Evolutionary conservation across 2,113 vertebrate species (phyloP).

Genomic region (Rhinolophus ferrumequinum): DNA sequence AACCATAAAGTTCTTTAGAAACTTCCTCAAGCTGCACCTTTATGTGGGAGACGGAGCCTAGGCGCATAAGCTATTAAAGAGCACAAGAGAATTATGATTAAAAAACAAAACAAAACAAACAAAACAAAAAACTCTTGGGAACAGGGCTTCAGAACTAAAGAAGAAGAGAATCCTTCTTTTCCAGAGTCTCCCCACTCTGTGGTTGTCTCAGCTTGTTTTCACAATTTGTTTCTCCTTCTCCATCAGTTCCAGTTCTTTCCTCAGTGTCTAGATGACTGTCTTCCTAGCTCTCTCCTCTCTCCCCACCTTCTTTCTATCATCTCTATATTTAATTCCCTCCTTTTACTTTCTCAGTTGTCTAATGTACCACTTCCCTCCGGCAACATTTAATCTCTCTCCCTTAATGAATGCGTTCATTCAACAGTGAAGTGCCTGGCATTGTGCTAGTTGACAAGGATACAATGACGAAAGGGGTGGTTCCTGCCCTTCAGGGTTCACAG

Average conservation of each 20-base stretch:
- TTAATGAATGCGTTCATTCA: constrained; percentile 49
- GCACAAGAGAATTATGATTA: neutral
- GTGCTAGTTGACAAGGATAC: neutral
- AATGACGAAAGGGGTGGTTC: neutral
- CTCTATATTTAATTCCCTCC: constrained; percentile 13
- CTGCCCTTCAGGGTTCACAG: neutral
- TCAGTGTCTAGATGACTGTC: neutral
- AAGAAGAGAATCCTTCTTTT: neutral
- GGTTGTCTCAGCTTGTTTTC: neutral
- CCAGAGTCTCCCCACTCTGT: neutral
- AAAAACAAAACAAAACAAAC: too few relatives aligned
- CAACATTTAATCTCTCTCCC: neutral
- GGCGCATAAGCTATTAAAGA: neutral
- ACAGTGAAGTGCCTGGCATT: neutral
- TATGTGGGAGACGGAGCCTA: neutral
- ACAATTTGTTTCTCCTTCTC: neutral
- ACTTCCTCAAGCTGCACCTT: neutral
- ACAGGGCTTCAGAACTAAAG: neutral
- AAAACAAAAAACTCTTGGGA: neutral
- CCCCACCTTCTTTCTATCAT: neutral
- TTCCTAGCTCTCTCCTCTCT: neutral
- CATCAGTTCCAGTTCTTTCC: neutral
- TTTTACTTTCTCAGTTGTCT: constrained; percentile 4
- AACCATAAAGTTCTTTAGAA: neutral
- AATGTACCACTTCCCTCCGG: neutral